These are phyloP conservation scores for Lytechinus variegatus DNA, from an alignment of 35 echinoderm and acorn worm species.

Conservation along the genomic window DNA sequence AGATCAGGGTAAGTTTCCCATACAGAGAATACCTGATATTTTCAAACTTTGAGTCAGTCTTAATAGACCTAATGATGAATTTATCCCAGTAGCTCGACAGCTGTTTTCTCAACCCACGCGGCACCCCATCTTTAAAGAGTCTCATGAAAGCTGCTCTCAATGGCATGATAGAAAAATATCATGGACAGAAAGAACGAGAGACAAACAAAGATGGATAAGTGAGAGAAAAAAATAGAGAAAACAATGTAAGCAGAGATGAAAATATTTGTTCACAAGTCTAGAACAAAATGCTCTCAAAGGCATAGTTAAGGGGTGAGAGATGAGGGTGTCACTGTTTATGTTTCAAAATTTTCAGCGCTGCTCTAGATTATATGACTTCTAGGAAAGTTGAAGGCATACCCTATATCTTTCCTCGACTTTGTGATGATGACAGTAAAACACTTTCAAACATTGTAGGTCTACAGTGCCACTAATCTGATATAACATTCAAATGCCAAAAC, in stretches of 20 bases:
- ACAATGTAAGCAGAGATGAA: neutral
- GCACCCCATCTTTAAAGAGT: neutral
- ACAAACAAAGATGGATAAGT: too few relatives aligned
- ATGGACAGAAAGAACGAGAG: neutral
- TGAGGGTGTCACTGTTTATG: neutral
- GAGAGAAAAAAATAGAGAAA: too few relatives aligned
- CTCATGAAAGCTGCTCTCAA: neutral
- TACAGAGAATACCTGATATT: too few relatives aligned
- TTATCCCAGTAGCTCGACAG: neutral
- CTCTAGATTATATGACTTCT: neutral
- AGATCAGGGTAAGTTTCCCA: too few relatives aligned
- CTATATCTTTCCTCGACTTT: neutral
- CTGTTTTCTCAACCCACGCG: neutral
- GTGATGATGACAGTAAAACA: neutral
- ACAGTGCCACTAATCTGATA: too few relatives aligned
- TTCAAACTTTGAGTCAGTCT: too few relatives aligned
- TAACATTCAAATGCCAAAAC: too few relatives aligned
- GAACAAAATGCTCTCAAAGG: constrained; percentile 2
- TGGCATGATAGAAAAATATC: neutral
- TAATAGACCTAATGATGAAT: neutral
- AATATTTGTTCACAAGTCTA: constrained; percentile 6
- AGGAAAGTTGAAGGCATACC: neutral
- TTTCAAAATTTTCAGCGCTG: neutral
- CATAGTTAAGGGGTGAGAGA: neutral
- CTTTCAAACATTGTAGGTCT: too few relatives aligned